Evolutionary conservation across 2,888 invertebrate species (phyloP).

Genomic region (Noctua pronuba): DNA sequence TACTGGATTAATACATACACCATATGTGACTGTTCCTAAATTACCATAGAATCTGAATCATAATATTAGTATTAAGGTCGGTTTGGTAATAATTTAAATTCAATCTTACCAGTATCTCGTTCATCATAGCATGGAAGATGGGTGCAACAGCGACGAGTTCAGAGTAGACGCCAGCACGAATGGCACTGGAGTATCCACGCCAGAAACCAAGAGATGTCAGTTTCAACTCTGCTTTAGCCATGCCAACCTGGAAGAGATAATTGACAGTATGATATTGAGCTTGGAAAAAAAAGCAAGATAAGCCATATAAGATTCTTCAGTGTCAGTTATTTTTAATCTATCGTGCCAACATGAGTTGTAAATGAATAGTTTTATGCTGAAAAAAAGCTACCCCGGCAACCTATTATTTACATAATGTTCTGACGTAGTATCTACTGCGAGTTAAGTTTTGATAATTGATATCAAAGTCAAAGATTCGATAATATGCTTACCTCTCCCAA

Average conservation of each 20-base stretch:
- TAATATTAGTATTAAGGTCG: too few species aligned
- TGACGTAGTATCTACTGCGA: not conserved
- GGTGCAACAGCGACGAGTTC: constrained; percentile 94
- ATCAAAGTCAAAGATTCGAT: not conserved
- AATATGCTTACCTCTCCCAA: constrained; percentile 92
- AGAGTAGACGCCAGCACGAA: constrained; percentile 94
- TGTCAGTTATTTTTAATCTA: not conserved
- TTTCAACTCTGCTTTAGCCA: constrained; percentile 91
- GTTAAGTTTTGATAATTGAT: not conserved
- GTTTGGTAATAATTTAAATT: not conserved
- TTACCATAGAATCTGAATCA: too few species aligned
- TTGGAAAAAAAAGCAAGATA: not conserved
- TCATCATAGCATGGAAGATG: constrained; percentile 94
- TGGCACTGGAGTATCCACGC: constrained; percentile 95
- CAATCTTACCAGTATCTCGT: constrained; percentile 91
- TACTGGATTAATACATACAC: not conserved
- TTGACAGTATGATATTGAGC: not conserved
- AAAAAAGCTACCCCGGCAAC: not conserved
- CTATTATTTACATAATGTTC: not conserved
- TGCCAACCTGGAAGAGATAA: constrained; percentile 86
- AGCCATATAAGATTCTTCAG: not conserved
- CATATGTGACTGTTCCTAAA: too few species aligned
- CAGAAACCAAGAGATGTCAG: constrained; percentile 93
- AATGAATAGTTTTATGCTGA: not conserved
- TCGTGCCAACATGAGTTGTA: not conserved